Percentiles rank a stretch among this genome's conserved stretches.
phyloP scores from a whole-genome alignment of 1,140 invertebrate species.

The Tribolium castaneum region DNA sequence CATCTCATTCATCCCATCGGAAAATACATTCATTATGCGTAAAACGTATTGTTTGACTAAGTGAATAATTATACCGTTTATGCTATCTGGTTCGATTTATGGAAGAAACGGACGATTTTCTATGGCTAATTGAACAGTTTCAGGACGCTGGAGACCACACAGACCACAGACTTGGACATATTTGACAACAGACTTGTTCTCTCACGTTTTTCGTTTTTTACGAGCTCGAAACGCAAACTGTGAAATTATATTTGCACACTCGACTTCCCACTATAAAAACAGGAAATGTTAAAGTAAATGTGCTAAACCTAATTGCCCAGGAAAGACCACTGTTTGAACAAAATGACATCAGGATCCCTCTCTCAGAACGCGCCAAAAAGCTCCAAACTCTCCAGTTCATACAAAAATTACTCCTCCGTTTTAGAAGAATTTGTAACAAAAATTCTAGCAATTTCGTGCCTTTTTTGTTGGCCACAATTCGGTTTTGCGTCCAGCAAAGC shows the following conservation, averaged over 20 bases:
- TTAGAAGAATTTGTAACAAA: neutral
- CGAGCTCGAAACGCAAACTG: neutral
- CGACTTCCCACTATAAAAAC: conserved; percentile 7
- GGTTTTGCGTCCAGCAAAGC: no score
- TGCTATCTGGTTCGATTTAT: conserved; percentile 12
- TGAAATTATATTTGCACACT: neutral
- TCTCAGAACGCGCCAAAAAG: no score
- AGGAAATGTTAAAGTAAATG: conserved; percentile 12
- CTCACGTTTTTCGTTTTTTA: neutral
- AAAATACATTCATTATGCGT: conserved; percentile 26
- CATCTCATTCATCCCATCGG: conserved; percentile 9
- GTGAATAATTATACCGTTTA: conserved; percentile 23
- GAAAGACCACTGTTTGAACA: neutral
- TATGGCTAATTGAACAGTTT: neutral
- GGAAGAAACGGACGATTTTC: conserved; percentile 6
- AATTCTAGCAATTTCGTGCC: no score
- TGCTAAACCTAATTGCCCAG: conserved; percentile 18
- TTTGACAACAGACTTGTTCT: neutral
- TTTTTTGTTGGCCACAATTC: no score
- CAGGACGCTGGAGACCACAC: neutral
- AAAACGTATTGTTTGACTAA: conserved; percentile 22
- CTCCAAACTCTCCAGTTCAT: no score
- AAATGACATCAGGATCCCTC: no score
- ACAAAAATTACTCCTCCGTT: no score
- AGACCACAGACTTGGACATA: neutral